A percentile compares a stretch with the other conserved stretches of the same genome.
phyloP scores from a whole-genome alignment of 64 coral and sea anemone species.

The Trachythela sp. region DNA sequence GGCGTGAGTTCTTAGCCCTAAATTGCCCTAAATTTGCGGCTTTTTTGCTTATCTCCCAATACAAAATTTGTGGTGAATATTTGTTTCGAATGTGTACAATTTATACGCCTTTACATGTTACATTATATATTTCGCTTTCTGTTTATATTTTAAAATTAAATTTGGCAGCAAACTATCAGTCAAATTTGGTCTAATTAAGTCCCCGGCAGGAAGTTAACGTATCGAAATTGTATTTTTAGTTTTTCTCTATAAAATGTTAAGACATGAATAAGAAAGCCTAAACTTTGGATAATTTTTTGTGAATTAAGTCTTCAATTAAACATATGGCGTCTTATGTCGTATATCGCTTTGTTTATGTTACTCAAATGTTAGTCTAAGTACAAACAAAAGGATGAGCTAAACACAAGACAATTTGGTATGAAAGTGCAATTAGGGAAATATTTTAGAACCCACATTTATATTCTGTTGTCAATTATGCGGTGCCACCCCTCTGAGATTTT shows the following conservation, averaged over 20 bases:
- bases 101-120: not conserved
- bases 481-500: not conserved
- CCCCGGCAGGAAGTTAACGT: not conserved
- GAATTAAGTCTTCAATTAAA: not conserved
- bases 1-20: not conserved
- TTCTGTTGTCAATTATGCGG: not conserved
- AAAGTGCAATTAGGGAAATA: not conserved
- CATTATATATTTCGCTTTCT: not conserved
- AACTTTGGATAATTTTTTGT: not conserved
- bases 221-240: not conserved
- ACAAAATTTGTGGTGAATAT: not conserved
- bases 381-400: not conserved
- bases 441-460: not conserved
- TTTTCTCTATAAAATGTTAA: not conserved
- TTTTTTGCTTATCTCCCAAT: not conserved
- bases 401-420: not conserved
- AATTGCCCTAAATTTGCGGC: not conserved
- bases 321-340: not conserved
- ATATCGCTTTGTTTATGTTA: not conserved
- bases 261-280: not conserved
- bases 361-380: not conserved
- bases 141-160: not conserved
- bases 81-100: not conserved
- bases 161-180: not conserved
- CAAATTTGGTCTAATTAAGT: not conserved